A percentile compares a stretch with the other conserved stretches of the same genome.
Evolutionary conservation across 2,113 vertebrate genomes (phyloP).

Genomic region (Esox niger): DNA sequence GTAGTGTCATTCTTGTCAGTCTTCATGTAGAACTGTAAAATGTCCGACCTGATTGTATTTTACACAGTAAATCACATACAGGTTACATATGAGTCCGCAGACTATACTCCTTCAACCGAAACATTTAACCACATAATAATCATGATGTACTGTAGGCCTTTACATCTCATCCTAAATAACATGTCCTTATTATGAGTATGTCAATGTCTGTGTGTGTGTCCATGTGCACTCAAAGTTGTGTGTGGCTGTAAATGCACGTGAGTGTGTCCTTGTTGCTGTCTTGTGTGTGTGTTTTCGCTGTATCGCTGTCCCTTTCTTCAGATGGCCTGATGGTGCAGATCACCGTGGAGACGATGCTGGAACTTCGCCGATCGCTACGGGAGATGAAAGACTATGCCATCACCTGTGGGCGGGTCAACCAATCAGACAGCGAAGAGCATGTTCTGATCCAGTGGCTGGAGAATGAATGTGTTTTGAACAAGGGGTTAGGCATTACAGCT

Average conservation of each 20-base stretch:
- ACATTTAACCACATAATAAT: too few species aligned
- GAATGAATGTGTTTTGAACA: constrained; percentile 89
- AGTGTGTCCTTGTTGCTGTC: constrained; percentile 31
- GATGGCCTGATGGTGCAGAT: constrained; percentile 97
- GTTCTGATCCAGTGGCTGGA: constrained; percentile 95
- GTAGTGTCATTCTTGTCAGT: constrained; percentile 68
- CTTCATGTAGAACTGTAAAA: constrained; percentile 16
- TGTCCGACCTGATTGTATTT: neutral
- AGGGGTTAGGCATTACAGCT: constrained; percentile 77
- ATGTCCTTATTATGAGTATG: constrained; percentile 42
- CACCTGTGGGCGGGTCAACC: constrained; percentile 88
- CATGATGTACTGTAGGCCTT: too few species aligned
- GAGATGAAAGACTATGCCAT: constrained; percentile 97
- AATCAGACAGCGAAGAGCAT: constrained; percentile 90
- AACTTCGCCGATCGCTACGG: constrained; percentile 85
- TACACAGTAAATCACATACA: constrained; percentile 7
- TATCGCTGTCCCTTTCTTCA: constrained; percentile 56
- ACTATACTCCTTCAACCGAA: too few species aligned
- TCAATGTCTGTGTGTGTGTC: constrained; percentile 44
- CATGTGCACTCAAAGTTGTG: too few species aligned
- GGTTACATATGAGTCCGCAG: too few species aligned
- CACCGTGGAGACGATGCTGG: constrained; percentile 93
- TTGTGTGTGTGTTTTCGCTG: constrained; percentile 57
- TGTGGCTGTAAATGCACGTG: constrained; percentile 25
- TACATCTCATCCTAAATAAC: constrained; percentile 14